Evolutionary conservation across 2,888 invertebrate genomes (phyloP).

Genomic region (Caenorhabditis panamensis): DNA sequence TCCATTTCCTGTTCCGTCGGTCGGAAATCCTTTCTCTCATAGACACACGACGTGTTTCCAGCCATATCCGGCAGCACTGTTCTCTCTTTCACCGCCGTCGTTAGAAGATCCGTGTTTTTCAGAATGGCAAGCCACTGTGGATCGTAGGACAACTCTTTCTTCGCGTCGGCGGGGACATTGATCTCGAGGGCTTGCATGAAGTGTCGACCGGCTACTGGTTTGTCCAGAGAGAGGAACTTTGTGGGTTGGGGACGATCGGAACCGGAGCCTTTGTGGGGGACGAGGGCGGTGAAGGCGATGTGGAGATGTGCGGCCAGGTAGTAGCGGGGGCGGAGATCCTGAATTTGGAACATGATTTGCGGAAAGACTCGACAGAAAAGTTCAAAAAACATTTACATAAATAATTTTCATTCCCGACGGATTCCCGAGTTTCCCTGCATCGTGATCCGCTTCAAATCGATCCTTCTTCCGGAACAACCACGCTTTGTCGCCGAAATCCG

Average conservation of each 20-base stretch:
- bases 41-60: conserved; percentile 34
- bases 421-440: conserved; percentile 90
- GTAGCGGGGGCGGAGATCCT: conserved; percentile 88
- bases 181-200: conserved; percentile 87
- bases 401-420: conserved; percentile 90
- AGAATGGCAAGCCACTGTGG: conserved; percentile 95
- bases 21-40: conserved; percentile 70
- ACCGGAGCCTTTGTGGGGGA: conserved; percentile 85
- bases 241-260: conserved; percentile 65
- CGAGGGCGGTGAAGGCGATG: conserved; percentile 92
- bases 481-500: conserved; percentile 88
- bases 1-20: conserved; percentile 83
- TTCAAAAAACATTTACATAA: conserved; percentile 82
- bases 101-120: conserved; percentile 87
- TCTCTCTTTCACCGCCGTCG: conserved; percentile 41
- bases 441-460: conserved; percentile 87
- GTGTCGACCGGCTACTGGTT: conserved; percentile 91
- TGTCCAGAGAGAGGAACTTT: conserved; percentile 82
- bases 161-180: conserved; percentile 67
- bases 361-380: neutral
- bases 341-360: conserved; percentile 83
- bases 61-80: conserved; percentile 32
- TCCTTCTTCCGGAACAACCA: conserved; percentile 81
- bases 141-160: conserved; percentile 86
- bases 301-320: conserved; percentile 99